Conservation (phyloP, 2,888 invertebrate genomes). For the Drosophila tripunctata region DNA sequence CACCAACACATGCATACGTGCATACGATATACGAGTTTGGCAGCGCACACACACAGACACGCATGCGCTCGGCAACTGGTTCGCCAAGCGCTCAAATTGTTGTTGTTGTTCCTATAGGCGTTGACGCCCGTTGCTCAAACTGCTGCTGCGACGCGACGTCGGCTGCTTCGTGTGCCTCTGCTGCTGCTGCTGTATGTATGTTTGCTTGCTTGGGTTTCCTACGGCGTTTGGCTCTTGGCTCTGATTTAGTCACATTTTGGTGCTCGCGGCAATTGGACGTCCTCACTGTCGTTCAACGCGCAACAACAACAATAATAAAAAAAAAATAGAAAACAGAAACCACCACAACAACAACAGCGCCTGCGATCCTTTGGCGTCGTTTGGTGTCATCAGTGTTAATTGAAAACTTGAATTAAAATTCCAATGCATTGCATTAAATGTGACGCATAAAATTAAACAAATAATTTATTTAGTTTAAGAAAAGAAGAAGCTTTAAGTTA, state of each 20-base stretch:
- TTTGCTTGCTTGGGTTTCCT: constrained; percentile 50
- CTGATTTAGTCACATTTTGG: constrained; percentile 82
- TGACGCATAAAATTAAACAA: not conserved
- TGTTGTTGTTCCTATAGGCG: constrained; percentile 54
- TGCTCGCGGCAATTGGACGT: constrained; percentile 83
- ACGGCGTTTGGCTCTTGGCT: constrained; percentile 68
- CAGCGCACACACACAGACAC: constrained; percentile 44
- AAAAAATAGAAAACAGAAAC: not conserved
- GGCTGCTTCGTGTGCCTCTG: constrained; percentile 24
- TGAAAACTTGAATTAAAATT: constrained; percentile 26
- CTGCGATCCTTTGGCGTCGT: constrained; percentile 65
- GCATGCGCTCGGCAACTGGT: constrained; percentile 65
- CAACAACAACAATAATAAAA: constrained; percentile 10
- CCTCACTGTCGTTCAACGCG: constrained; percentile 44
- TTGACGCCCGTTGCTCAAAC: constrained; percentile 52
- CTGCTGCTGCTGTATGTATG: constrained; percentile 40
- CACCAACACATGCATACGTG: constrained; percentile 44
- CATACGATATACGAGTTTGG: constrained; percentile 1
- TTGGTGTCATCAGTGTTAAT: constrained; percentile 61
- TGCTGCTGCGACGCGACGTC: constrained; percentile 21
- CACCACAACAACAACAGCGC: constrained; percentile 13
- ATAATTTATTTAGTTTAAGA: too few relatives aligned
- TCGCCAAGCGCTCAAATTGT: constrained; percentile 58
- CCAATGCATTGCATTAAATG: constrained; percentile 20
- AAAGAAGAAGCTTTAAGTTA: constrained; percentile 16